These are phyloP conservation scores for Beroe forskalii DNA, from an alignment of 37 sponge, comb jelly and placozoan species.

Conservation along the genomic window DNA sequence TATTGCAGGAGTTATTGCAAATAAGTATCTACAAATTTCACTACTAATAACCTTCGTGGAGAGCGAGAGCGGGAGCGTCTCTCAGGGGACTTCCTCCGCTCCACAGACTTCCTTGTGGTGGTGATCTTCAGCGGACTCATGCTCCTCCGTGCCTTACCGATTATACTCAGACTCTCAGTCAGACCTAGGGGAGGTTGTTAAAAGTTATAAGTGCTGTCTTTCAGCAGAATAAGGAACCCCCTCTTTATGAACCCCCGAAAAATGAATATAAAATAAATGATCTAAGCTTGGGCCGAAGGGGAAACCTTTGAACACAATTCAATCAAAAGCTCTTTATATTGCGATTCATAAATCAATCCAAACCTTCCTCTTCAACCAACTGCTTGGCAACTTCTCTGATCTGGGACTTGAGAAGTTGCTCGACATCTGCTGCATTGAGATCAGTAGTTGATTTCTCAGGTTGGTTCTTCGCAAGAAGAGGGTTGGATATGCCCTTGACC, in stretches of 20 bases:
- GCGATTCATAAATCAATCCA: too few species aligned
- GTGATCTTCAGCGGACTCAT: conserved; percentile 20
- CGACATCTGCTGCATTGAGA: neutral
- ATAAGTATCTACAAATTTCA: neutral
- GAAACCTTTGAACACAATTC: too few species aligned
- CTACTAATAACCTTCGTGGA: neutral
- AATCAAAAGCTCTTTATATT: too few species aligned
- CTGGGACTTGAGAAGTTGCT: neutral
- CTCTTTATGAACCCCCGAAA: too few species aligned
- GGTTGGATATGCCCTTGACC: neutral
- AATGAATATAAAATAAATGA: too few species aligned
- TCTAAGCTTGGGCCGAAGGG: too few species aligned
- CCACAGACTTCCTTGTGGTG: neutral
- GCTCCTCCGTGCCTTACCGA: neutral
- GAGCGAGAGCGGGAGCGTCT: neutral
- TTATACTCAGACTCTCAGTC: too few species aligned
- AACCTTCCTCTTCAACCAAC: neutral
- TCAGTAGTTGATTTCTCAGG: neutral
- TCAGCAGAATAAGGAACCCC: too few species aligned
- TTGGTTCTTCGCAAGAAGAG: neutral
- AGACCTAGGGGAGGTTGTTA: too few species aligned
- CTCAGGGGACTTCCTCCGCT: neutral
- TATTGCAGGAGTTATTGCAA: too few species aligned
- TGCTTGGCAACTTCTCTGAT: neutral
- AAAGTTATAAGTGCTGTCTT: too few species aligned